Evolutionary conservation across 2,888 invertebrate genomes (phyloP).

Genomic region (Pheosia gnoma): DNA sequence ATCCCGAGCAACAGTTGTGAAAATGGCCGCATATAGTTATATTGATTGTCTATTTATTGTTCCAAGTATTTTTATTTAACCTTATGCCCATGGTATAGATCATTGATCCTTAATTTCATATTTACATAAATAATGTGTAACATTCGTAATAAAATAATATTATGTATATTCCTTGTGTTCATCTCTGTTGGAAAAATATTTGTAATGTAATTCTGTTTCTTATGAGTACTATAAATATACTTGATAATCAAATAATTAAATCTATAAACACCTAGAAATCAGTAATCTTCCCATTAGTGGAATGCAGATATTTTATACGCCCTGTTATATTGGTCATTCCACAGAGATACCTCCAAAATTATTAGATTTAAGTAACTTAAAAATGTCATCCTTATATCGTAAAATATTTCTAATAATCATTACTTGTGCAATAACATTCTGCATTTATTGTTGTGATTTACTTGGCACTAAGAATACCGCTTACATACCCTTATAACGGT

Average conservation of each 20-base stretch:
- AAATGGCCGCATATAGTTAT: slow-evolving; percentile 34
- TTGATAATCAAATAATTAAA: neutral
- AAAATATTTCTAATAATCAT: slow-evolving; percentile 41
- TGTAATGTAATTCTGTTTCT: slow-evolving; percentile 6
- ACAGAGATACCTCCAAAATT: slow-evolving; percentile 28
- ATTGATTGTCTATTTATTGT: slow-evolving; percentile 26
- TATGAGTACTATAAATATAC: slow-evolving; percentile 13
- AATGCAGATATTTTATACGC: neutral
- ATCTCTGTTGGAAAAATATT: slow-evolving; percentile 16
- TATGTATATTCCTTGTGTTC: neutral
- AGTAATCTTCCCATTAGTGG: neutral
- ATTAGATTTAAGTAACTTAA: slow-evolving; percentile 26
- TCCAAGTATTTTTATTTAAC: slow-evolving; percentile 23
- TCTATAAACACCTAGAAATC: neutral
- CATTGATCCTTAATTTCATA: slow-evolving; percentile 9
- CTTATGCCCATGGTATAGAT: neutral
- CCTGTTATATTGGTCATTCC: slow-evolving; percentile 23
- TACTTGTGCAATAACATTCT: slow-evolving; percentile 34
- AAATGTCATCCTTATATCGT: slow-evolving; percentile 37
- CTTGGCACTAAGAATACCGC: slow-evolving; percentile 26
- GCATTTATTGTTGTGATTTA: slow-evolving; percentile 19
- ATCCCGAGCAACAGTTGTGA: slow-evolving; percentile 37
- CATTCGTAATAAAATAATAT: neutral
- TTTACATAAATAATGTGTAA: slow-evolving; percentile 6
- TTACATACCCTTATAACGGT: slow-evolving; percentile 21